Conservation (phyloP, 2,888 invertebrate species). For the Strigamia maritima region DNA sequence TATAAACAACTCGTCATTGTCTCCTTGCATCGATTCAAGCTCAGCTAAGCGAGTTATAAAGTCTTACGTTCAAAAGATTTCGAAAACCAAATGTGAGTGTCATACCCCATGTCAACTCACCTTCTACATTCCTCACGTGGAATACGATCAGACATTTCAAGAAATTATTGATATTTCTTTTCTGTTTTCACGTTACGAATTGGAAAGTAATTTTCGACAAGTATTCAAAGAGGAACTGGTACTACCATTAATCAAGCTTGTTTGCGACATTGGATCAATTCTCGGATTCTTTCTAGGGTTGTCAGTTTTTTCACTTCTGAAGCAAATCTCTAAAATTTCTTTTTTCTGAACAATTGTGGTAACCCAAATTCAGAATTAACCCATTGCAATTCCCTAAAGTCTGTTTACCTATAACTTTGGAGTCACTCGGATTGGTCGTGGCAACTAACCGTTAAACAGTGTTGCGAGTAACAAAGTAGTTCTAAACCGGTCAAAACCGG, state of each 20-base stretch:
- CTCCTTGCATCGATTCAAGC: not conserved
- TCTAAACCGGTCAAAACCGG: no score
- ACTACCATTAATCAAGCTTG: not conserved
- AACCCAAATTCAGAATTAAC: no score
- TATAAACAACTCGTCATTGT: not conserved
- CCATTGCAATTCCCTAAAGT: no score
- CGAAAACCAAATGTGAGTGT: not conserved
- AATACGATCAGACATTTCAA: not conserved
- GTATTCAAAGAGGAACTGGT: not conserved
- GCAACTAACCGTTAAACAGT: no score
- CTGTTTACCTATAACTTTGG: no score
- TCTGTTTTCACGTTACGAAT: no score
- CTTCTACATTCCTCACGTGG: not conserved
- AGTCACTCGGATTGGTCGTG: no score
- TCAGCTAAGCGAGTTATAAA: not conserved
- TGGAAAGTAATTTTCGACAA: not conserved
- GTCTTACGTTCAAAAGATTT: not conserved
- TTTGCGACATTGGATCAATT: not conserved
- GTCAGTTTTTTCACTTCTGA: not conserved
- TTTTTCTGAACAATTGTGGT: no score
- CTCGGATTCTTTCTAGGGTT: not conserved
- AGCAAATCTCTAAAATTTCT: not conserved
- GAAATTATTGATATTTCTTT: no score
- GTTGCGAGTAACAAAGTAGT: no score
- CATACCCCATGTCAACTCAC: not conserved